Conservation (phyloP, 64 coral and sea anemone genomes). For the Montipora capricornis region DNA sequence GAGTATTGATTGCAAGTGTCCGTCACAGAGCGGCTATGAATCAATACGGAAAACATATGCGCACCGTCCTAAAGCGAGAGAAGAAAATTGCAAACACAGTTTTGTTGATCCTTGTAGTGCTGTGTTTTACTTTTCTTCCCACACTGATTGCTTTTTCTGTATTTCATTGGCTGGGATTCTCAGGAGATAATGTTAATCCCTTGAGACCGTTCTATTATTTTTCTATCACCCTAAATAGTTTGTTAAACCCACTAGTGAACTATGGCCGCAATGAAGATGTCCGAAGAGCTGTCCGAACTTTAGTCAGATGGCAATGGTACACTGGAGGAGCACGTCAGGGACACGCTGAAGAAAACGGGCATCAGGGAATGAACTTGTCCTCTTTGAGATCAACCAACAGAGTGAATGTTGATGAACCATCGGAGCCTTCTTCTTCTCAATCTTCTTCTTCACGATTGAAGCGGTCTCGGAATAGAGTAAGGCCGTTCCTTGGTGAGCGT, state of each 20-base stretch:
- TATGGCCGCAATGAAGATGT: neutral
- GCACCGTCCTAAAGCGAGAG: neutral
- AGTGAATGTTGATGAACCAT: no score
- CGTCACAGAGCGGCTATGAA: neutral
- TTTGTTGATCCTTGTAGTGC: neutral
- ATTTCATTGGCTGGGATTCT: neutral
- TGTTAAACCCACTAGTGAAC: neutral
- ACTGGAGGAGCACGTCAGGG: no score
- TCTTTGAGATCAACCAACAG: no score
- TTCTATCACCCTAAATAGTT: neutral
- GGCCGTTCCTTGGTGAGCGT: no score
- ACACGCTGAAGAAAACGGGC: no score
- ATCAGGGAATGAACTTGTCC: no score
- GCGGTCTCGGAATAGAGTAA: no score
- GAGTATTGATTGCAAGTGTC: neutral
- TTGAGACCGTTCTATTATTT: neutral
- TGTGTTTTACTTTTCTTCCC: neutral
- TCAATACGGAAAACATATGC: neutral
- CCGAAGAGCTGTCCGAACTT: neutral
- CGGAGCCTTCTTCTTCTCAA: no score
- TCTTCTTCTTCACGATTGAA: no score
- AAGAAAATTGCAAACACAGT: slow-evolving; percentile 20
- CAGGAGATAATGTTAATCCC: neutral
- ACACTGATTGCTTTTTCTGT: neutral
- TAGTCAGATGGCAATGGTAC: neutral